Evolutionary conservation across 2,797 vertebrate genomes (phyloP).

Genomic region (Labroides dimidiatus): DNA sequence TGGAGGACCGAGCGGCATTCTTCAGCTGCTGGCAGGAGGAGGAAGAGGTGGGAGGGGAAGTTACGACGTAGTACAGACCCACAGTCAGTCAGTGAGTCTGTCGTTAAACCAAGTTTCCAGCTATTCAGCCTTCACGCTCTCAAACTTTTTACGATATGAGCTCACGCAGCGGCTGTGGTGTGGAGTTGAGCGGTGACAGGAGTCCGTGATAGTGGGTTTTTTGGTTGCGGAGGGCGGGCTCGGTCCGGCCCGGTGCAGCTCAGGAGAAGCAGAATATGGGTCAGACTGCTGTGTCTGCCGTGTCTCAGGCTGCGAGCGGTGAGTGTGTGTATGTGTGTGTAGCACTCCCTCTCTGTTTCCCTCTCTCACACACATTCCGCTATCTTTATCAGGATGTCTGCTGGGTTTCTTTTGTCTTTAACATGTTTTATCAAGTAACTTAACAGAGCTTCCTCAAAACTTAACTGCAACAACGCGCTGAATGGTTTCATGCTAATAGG

Average conservation of each 20-base stretch:
- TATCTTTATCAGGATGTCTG: conserved; percentile 69
- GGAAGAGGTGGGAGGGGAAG: conserved; percentile 58
- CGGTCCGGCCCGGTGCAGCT: conserved; percentile 51
- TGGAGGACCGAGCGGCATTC: conserved; percentile 71
- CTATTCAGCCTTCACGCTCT: conserved; percentile 48
- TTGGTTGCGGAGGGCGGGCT: conserved; percentile 7
- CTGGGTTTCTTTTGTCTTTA: conserved; percentile 6
- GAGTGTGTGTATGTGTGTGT: conserved; percentile 47
- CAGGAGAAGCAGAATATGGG: conserved; percentile 73
- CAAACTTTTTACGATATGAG: conserved; percentile 55
- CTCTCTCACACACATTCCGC: conserved; percentile 53
- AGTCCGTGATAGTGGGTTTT: conserved; percentile 51
- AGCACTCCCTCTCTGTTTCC: conserved; percentile 21
- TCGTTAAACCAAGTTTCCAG: conserved; percentile 70
- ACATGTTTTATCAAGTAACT: neutral
- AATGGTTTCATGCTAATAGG: neutral
- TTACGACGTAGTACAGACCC: conserved; percentile 64
- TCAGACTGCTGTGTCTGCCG: conserved; percentile 78
- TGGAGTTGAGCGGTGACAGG: conserved; percentile 42
- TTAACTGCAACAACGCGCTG: neutral
- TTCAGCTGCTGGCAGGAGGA: conserved; percentile 54
- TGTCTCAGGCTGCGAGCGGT: conserved; percentile 73
- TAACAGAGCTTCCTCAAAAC: neutral
- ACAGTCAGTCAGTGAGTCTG: conserved; percentile 33
- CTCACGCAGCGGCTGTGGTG: conserved; percentile 27